Evolutionary conservation across 2,888 invertebrate species (phyloP), one percentile per base, ranked within the genome.

Genomic region (Iphiclides podalirius): DNA sequence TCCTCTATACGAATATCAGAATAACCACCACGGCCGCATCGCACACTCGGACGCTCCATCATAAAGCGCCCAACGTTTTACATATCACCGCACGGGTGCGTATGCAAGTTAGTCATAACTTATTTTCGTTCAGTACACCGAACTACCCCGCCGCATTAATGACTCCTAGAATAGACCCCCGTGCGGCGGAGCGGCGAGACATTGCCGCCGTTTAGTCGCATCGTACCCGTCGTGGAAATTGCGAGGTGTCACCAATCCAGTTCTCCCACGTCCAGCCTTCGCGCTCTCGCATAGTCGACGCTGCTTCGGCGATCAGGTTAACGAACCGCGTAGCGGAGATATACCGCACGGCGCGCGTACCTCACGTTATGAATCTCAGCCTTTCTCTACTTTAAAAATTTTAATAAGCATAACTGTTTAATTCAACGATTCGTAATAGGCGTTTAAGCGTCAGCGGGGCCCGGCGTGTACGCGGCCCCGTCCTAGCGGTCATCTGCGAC

Each of bases 181-280:
- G n/a, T n/a, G n/a, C n/a, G n/a, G n/a, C n/a, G 71, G 72, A 73
- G 68, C 56, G 62, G 70, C 54, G 67, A 65, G 69, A 75, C 70
- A 75, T 77, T 73, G 68, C 71, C 66, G 65, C 15, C 11, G n/a
- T n/a, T n/a, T n/a, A n/a, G n/a, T n/a, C n/a, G n/a, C n/a, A n/a
- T n/a, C n/a, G n/a, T n/a, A n/a, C n/a, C n/a, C n/a, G n/a, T n/a
- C 57, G 60, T 61, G 61, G 68, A 65, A 69, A 68, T 68, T 60
- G 65, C 66, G 62, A 68, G 67, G 71, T 72, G 76, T 73, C 76
- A 72, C 67, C 66, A 64, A 71, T 75, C 86, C 77, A 75, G 86
- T 85, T 81, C 85, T 76, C 85, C 83, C 83, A 85, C 85, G 80
- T 77, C 71, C 70, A 67, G 67, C 52, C 41, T 51, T 47, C 50